These are phyloP conservation scores for Halcyon badia DNA, from an alignment of 2,797 vertebrate species.

Conservation along the genomic window DNA sequence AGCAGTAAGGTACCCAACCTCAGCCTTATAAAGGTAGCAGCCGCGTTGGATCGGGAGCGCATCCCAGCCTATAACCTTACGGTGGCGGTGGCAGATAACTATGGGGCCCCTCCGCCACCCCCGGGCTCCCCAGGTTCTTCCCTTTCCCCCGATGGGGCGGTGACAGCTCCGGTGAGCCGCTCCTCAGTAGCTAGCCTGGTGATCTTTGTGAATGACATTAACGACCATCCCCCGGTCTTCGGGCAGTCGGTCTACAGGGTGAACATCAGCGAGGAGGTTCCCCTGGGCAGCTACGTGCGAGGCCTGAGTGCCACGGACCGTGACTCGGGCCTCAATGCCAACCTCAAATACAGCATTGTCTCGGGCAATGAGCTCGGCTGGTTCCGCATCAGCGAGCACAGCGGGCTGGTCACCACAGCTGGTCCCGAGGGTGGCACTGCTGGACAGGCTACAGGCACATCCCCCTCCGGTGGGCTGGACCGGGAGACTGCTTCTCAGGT, in stretches of 20 bases:
- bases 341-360: conserved; percentile 95
- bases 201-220: conserved; percentile 98
- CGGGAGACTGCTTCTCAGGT: conserved; percentile 92
- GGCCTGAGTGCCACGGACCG: conserved; percentile 96
- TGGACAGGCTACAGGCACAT: conserved; percentile 15
- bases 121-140: neutral
- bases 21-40: conserved; percentile 97
- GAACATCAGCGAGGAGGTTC: conserved; percentile 93
- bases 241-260: conserved; percentile 91
- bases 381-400: conserved; percentile 96
- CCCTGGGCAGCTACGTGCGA: conserved; percentile 94
- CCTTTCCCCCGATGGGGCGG: conserved; percentile 19
- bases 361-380: conserved; percentile 95
- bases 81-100: conserved; percentile 91
- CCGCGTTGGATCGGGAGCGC: conserved; percentile 93
- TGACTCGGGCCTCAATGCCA: conserved; percentile 97
- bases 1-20: conserved; percentile 95
- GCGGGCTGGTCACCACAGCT: conserved; percentile 90
- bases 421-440: conserved; percentile 62
- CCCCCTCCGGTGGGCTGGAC: conserved; percentile 81
- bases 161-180: conserved; percentile 84
- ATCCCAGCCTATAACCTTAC: conserved; percentile 98
- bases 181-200: conserved; percentile 96
- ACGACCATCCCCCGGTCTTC: conserved; percentile 96
- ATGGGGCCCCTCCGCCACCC: conserved; percentile 25